A percentile compares a stretch with the other conserved stretches of the same genome.
Conservation (phyloP, 2,888 invertebrate species). For the Lasioglossum morio region DNA sequence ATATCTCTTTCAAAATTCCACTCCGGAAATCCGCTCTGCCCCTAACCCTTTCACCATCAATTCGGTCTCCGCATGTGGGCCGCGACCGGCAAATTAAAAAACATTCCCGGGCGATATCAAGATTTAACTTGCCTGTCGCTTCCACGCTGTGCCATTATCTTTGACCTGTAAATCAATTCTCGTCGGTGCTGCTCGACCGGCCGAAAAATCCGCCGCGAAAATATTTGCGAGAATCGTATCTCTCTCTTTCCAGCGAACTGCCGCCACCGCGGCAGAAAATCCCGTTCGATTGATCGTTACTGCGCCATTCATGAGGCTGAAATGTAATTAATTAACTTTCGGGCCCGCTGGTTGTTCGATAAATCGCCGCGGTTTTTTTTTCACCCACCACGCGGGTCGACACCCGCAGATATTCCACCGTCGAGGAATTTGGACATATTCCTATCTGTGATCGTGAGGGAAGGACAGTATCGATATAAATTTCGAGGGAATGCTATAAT, state of each 20-base stretch:
- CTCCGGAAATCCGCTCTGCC: neutral
- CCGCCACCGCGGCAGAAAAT: slow-evolving; percentile 22
- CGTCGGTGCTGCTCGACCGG: neutral
- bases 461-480: neutral
- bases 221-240: slow-evolving; percentile 48
- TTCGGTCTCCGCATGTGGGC: neutral
- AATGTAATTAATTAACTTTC: slow-evolving; percentile 69
- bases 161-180: slow-evolving; percentile 47
- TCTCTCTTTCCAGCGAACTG: neutral
- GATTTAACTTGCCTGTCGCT: slow-evolving; percentile 32
- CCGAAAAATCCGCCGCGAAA: slow-evolving; percentile 35
- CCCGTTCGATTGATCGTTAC: slow-evolving; percentile 57
- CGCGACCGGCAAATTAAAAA: slow-evolving; percentile 33
- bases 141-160: slow-evolving; percentile 43
- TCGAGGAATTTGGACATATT: neutral
- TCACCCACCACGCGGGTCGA: neutral
- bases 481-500: neutral
- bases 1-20: neutral
- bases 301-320: slow-evolving; percentile 57
- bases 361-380: slow-evolving; percentile 12
- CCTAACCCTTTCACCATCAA: neutral
- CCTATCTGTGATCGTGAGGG: neutral
- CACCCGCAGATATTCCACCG: neutral
- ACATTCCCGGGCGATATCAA: slow-evolving; percentile 34
- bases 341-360: slow-evolving; percentile 36